These are phyloP conservation scores for Myanophis thanlyinensis DNA, from an alignment of 2,113 vertebrate genomes.

Conservation along the genomic window DNA sequence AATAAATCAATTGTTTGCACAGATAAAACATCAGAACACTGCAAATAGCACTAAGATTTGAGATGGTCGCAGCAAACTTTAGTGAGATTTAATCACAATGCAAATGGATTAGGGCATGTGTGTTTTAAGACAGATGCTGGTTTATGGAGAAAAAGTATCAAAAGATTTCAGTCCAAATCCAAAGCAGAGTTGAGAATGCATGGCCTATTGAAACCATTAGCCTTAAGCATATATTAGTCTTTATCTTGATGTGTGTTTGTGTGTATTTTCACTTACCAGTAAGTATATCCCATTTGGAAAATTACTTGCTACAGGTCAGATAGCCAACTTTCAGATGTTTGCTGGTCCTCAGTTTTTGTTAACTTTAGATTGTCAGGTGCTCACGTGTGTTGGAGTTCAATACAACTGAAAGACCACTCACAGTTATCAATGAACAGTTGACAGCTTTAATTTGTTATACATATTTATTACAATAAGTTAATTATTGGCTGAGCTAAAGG, in stretches of 20 bases:
- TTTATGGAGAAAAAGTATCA: background rate
- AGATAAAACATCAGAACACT: background rate
- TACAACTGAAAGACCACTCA: background rate
- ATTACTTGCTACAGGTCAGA: background rate
- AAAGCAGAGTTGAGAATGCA: background rate
- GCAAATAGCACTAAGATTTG: background rate
- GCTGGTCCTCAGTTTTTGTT: background rate
- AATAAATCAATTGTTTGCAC: background rate
- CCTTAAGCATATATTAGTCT: background rate
- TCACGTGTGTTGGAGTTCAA: background rate
- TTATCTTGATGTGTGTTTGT: background rate
- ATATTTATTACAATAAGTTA: constrained; percentile 26
- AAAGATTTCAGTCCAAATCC: background rate
- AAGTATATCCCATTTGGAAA: background rate
- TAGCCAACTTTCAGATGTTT: background rate
- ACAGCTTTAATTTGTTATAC: background rate
- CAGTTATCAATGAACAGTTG: background rate
- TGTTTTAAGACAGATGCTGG: background rate
- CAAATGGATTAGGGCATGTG: background rate
- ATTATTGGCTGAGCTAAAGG: constrained; percentile 23
- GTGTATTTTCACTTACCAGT: background rate
- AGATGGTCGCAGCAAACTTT: background rate
- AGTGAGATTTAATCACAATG: background rate
- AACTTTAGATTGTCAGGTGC: background rate
- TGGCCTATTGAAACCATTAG: background rate